Conservation (phyloP, 2,888 invertebrate genomes). For the Latrodectus hesperus region DNA sequence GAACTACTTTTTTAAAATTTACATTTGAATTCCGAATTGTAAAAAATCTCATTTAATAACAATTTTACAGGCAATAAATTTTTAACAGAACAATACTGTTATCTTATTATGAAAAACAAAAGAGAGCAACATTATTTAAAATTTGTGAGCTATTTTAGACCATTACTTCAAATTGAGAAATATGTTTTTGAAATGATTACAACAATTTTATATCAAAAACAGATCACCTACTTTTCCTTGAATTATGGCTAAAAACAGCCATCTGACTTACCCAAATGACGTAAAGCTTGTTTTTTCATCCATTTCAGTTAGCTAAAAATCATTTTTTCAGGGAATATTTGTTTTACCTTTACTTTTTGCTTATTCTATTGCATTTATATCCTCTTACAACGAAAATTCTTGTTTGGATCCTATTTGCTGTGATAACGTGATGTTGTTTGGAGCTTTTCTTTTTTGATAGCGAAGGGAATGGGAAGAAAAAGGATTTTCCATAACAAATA, state of each 20-base stretch:
- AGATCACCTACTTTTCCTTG: slow-evolving; percentile 19
- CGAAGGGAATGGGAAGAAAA: slow-evolving; percentile 1
- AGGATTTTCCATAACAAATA: slow-evolving; percentile 45
- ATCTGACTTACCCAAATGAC: slow-evolving; percentile 45
- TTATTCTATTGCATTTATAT: slow-evolving; percentile 22
- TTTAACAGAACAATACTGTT: no score
- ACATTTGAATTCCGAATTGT: no score
- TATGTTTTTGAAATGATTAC: slow-evolving; percentile 12
- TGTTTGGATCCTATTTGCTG: slow-evolving; percentile 24
- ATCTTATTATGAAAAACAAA: no score
- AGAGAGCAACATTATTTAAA: neutral
- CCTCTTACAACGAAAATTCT: slow-evolving; percentile 17
- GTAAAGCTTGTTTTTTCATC: slow-evolving; percentile 17
- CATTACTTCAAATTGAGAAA: neutral
- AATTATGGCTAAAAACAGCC: slow-evolving; percentile 33
- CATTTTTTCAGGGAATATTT: neutral
- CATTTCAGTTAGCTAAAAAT: neutral
- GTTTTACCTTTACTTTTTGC: neutral
- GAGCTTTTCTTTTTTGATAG: neutral
- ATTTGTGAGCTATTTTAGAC: neutral
- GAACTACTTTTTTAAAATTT: no score
- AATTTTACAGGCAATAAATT: no score
- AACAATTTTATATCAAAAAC: slow-evolving; percentile 13
- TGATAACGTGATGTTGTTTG: slow-evolving; percentile 25
- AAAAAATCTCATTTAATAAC: no score